A percentile compares a stretch with the other conserved stretches of the same genome.
phyloP scores from a whole-genome alignment of 2,797 vertebrate genomes.

The Liparis tanakae region DNA sequence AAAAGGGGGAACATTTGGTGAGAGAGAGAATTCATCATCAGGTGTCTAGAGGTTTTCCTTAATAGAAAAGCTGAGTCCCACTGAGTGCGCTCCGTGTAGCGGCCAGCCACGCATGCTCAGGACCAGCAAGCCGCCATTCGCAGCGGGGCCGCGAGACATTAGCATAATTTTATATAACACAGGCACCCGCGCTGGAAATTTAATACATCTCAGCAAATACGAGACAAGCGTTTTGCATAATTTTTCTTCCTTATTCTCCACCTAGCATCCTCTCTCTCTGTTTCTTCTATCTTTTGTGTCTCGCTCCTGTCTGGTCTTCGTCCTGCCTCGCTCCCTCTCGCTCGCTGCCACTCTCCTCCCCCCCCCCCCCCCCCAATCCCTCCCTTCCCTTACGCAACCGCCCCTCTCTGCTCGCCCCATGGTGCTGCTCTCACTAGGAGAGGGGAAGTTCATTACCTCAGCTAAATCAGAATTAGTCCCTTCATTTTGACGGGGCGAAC shows the following conservation, averaged over 20 bases:
- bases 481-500: slow-evolving; percentile 99
- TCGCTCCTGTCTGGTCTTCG: slow-evolving; percentile 64
- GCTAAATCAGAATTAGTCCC: slow-evolving; percentile 99
- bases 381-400: slow-evolving; percentile 45
- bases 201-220: slow-evolving; percentile 98
- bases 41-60: slow-evolving; percentile 99
- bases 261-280: slow-evolving; percentile 53
- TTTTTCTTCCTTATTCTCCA: slow-evolving; percentile 76
- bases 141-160: slow-evolving; percentile 97
- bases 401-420: slow-evolving; percentile 89
- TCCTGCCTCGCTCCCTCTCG: slow-evolving; percentile 52
- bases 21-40: slow-evolving; percentile 99
- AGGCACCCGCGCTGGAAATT: slow-evolving; percentile 96
- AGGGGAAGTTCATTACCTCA: slow-evolving; percentile 99
- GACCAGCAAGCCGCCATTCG: slow-evolving; percentile 98
- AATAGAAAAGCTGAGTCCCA: slow-evolving; percentile 99
- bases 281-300: slow-evolving; percentile 71
- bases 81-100: slow-evolving; percentile 94
- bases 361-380: slow-evolving; percentile 31
- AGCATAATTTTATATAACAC: slow-evolving; percentile 99
- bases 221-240: slow-evolving; percentile 99
- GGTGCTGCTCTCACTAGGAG: slow-evolving; percentile 98
- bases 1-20: slow-evolving; percentile 99
- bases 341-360: slow-evolving; percentile 62
- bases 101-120: slow-evolving; percentile 98